Percentiles rank a stretch among this genome's conserved stretches.
Conservation (phyloP, 1,140 invertebrate species). For the Drosophila willistoni region DNA sequence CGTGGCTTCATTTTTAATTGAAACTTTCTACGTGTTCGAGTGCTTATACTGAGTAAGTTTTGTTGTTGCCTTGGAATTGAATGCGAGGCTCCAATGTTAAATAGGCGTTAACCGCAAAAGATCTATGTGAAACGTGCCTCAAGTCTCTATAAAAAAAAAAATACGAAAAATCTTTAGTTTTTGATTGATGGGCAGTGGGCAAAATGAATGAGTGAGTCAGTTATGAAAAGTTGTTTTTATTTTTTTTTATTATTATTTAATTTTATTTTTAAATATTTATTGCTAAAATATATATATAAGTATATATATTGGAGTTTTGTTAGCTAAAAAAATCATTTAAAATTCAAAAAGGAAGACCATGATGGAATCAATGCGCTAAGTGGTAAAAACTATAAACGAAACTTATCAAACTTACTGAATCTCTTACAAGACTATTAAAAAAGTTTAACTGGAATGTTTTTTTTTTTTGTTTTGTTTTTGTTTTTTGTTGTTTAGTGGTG, state of each 20-base stretch:
- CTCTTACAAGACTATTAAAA: conserved; percentile 38
- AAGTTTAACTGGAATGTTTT: conserved; percentile 66
- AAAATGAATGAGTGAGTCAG: conserved; percentile 55
- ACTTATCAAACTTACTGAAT: conserved; percentile 30
- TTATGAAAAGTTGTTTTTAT: conserved; percentile 24
- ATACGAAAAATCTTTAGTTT: background rate
- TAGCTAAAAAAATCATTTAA: conserved; percentile 64
- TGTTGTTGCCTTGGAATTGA: conserved; percentile 43
- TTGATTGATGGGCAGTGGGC: conserved; percentile 62
- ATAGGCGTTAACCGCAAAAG: conserved; percentile 57
- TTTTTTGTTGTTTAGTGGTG: conserved; percentile 13
- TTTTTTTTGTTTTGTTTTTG: conserved; percentile 10
- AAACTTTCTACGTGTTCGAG: conserved; percentile 78
- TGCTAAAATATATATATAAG: conserved; percentile 18
- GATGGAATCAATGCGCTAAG: conserved; percentile 51
- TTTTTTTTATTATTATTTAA: conserved; percentile 51
- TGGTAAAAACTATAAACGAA: conserved; percentile 27
- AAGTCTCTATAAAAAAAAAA: conserved; percentile 48
- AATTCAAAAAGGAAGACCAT: conserved; percentile 75
- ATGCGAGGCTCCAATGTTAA: conserved; percentile 56
- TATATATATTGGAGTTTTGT: conserved; percentile 14
- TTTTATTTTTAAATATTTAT: conserved; percentile 70
- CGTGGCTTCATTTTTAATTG: conserved; percentile 72
- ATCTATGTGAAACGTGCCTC: conserved; percentile 62
- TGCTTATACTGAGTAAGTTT: conserved; percentile 40